Evolutionary conservation across 2,113 vertebrate species (phyloP).

Genomic region (Nyctibius bracteatus): DNA sequence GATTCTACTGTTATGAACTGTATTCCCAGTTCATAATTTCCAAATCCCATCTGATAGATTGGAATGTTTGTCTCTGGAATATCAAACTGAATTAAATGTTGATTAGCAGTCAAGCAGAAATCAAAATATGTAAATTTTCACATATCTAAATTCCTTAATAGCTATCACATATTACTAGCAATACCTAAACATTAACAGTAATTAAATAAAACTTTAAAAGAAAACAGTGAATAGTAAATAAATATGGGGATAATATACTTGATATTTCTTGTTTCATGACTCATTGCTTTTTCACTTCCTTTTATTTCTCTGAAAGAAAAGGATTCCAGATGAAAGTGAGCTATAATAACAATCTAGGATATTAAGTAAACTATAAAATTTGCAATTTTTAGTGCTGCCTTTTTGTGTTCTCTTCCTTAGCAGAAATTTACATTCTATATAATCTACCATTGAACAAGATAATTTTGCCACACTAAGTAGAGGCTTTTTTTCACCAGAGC

Average conservation of each 20-base stretch:
- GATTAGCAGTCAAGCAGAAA: background rate
- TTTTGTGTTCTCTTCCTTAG: background rate
- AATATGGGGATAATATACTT: background rate
- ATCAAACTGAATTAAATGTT: background rate
- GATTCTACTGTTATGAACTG: background rate
- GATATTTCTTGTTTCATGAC: background rate
- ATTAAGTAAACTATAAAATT: background rate
- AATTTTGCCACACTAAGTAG: background rate
- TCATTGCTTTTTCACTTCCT: background rate
- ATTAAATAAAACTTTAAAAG: background rate
- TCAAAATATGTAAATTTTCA: background rate
- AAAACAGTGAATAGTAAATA: background rate
- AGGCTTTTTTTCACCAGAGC: background rate
- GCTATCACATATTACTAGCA: background rate
- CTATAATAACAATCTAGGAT: background rate
- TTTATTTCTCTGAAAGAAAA: background rate
- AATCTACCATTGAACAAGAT: background rate
- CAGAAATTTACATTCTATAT: background rate
- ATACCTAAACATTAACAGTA: background rate
- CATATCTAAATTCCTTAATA: background rate
- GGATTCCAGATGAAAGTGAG: background rate
- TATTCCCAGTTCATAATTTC: background rate
- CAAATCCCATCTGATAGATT: background rate
- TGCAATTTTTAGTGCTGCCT: background rate
- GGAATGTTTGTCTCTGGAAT: background rate